Evolutionary conservation across 2,888 invertebrate species (phyloP), one percentile per base, ranked within the genome.

Genomic region (Dromius quadrimaculatus): DNA sequence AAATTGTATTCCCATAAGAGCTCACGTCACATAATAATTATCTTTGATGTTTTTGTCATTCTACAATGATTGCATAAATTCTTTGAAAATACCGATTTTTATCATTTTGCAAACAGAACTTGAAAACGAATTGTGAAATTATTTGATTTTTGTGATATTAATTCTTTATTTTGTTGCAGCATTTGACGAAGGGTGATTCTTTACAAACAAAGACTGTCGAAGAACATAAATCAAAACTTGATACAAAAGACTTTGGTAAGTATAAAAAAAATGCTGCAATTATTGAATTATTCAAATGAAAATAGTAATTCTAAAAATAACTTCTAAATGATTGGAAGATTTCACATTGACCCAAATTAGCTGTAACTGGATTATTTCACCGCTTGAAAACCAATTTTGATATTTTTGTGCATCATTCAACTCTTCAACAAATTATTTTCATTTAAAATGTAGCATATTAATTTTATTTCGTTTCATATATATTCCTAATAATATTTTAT

Each of bases 201-300:
- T 73, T 80, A 69, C 76, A 73, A 71, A 77, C 76, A 50, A 78
- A 74, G 71, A 79, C 81, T 15, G 79, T 82, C 71, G 80, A 82
- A 75, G 82, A 82, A 75, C 74, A 81, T 57, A 81, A 81, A 77
- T 77, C 76, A 28, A 81, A 81, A 74, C 75, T 82, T 74, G 79
- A 76, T 73, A 76, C 74, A 72, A 79, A 79, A 74, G 82, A 81
- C 75, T 73, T 78, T 74, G 79, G 82, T 81, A 77, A 76, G 79
- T 72, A 19, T n/a, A 8, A 2, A 2, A 17, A 9, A n/a, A 47
- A 43, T 43, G 9, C 1, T 15, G 2, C 9, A 15, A 15, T 43
- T 22, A 47, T 47, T 47, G n/a, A 36, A n/a, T 36, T 3, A 11
- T 1, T 1, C 5, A 41, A 15, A 11, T 11, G 8, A 41, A 11